phyloP scores from a whole-genome alignment of 1,140 invertebrate species.

The Yoshiicerus persimilis region DNA sequence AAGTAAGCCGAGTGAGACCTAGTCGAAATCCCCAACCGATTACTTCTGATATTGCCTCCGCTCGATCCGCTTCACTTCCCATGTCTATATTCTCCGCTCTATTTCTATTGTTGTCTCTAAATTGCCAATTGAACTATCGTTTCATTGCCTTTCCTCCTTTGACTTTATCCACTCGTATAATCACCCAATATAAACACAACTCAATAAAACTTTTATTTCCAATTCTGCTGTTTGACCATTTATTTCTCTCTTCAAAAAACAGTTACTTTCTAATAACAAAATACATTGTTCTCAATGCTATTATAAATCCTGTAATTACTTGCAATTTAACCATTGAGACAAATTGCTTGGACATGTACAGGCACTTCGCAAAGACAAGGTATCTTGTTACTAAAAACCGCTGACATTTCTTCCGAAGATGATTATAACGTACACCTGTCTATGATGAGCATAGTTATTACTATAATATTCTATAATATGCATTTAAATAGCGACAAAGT shows the following conservation, averaged over 20 bases:
- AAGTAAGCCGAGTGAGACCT: constrained; percentile 5
- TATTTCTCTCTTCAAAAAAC: background rate
- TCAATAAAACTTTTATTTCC: background rate
- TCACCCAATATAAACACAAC: background rate
- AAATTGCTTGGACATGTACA: too few relatives aligned
- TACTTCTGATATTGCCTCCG: constrained; percentile 26
- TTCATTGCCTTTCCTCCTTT: background rate
- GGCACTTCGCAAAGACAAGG: too few relatives aligned
- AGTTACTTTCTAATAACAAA: too few relatives aligned
- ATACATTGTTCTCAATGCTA: too few relatives aligned
- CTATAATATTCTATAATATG: too few relatives aligned
- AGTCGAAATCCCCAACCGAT: background rate
- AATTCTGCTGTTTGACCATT: background rate
- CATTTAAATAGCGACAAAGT: too few relatives aligned
- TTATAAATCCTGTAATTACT: too few relatives aligned
- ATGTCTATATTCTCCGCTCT: background rate
- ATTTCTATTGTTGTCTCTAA: background rate
- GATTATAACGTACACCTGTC: too few relatives aligned
- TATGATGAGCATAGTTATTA: too few relatives aligned
- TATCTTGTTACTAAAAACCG: too few relatives aligned
- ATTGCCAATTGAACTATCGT: constrained; percentile 22
- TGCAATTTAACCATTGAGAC: too few relatives aligned
- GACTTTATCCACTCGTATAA: background rate
- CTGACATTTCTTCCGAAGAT: too few relatives aligned
- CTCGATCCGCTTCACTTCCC: constrained; percentile 28